Percentiles rank a stretch among this genome's conserved stretches.
These are phyloP conservation scores for Nomada ferruginata DNA, from an alignment of 2,888 invertebrate genomes.

Conservation along the genomic window DNA sequence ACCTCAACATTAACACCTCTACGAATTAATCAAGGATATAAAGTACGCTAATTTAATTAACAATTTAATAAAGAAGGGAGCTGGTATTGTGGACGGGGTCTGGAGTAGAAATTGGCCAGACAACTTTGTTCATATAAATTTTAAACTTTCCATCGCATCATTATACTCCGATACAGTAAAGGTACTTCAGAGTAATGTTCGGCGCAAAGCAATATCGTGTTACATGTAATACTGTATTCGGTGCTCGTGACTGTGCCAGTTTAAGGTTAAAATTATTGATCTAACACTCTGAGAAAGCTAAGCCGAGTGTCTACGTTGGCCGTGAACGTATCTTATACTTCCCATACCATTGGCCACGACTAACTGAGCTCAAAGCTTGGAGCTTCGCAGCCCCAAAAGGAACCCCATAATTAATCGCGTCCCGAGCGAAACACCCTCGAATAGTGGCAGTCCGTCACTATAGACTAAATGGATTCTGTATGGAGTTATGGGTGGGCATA, in stretches of 20 bases:
- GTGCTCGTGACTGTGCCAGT: constrained; percentile 66
- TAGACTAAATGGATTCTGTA: constrained; percentile 69
- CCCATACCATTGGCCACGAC: constrained; percentile 69
- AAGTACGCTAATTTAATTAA: too few species aligned
- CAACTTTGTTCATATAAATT: constrained; percentile 40
- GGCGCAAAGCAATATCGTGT: constrained; percentile 76
- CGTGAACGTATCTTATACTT: constrained; percentile 82
- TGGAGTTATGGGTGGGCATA: constrained; percentile 35
- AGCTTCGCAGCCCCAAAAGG: constrained; percentile 76
- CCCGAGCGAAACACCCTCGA: constrained; percentile 77
- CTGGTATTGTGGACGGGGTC: neutral
- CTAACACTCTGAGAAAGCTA: constrained; percentile 83
- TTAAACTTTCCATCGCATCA: constrained; percentile 46
- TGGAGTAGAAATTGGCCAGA: constrained; percentile 13
- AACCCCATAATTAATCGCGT: constrained; percentile 83
- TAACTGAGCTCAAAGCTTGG: constrained; percentile 79
- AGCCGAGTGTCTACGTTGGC: constrained; percentile 79
- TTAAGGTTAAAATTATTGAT: constrained; percentile 83
- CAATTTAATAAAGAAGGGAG: neutral
- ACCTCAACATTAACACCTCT: too few species aligned
- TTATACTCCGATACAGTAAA: constrained; percentile 51
- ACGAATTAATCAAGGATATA: too few species aligned
- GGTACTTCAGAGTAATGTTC: constrained; percentile 70
- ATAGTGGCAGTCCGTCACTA: constrained; percentile 67
- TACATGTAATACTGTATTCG: constrained; percentile 70